These are phyloP conservation scores for Malthinus flaveolus DNA, from an alignment of 2,888 invertebrate species.

Conservation along the genomic window DNA sequence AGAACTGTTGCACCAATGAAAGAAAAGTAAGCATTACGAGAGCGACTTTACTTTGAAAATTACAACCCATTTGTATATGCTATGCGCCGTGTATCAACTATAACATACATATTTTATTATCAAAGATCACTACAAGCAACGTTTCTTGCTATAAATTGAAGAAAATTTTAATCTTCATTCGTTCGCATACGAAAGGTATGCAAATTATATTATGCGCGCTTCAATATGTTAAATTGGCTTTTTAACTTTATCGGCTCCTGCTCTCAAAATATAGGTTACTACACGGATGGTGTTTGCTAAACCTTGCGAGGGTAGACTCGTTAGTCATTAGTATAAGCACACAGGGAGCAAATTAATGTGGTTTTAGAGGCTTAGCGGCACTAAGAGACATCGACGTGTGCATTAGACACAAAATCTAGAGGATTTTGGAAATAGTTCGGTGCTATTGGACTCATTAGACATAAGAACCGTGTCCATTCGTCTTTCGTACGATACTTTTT, in stretches of 20 bases:
- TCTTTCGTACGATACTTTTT: too few relatives aligned
- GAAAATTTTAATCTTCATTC: constrained; percentile 10
- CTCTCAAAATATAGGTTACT: too few relatives aligned
- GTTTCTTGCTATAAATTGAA: constrained; percentile 13
- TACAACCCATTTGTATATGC: constrained; percentile 18
- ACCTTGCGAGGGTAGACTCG: too few relatives aligned
- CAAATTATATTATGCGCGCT: constrained; percentile 8
- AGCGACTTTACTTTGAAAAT: constrained; percentile 14
- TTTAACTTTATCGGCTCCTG: not conserved
- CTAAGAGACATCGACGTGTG: too few relatives aligned
- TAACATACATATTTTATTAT: constrained; percentile 24
- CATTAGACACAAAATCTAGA: too few relatives aligned
- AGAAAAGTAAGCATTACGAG: not conserved
- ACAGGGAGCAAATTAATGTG: too few relatives aligned
- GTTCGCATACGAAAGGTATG: constrained; percentile 13
- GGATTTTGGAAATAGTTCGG: too few relatives aligned
- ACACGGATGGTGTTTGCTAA: too few relatives aligned
- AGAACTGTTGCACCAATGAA: constrained; percentile 14
- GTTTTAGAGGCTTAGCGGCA: too few relatives aligned
- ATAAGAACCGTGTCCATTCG: too few relatives aligned
- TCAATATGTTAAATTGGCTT: constrained; percentile 7
- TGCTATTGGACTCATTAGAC: too few relatives aligned
- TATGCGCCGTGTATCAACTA: constrained; percentile 16
- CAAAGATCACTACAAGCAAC: constrained; percentile 15
- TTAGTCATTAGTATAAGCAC: too few relatives aligned